Evolutionary conservation across 2,888 invertebrate species (phyloP), one percentile per base, ranked within the genome.

Genomic region (Dolichomitus sp.): DNA sequence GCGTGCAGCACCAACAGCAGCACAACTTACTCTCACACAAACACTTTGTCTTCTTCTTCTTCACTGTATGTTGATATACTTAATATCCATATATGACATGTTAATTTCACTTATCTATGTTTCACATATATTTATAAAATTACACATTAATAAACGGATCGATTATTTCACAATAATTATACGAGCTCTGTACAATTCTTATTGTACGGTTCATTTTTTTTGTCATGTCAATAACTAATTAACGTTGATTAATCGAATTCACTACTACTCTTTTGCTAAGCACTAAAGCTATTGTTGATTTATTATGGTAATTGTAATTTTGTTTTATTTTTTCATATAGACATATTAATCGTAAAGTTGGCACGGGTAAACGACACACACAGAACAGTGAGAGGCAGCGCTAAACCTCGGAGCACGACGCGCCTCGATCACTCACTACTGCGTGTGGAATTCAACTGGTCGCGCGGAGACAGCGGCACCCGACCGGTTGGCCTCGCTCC

Each of bases 401-500:
- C 40, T 66, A 66, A 70, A 75, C 66, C 68, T 57, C 85, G 78
- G 77, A 74, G 74, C 81, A 68, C 80, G 69, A 84, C 69, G 77
- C 81, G 72, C 82, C 82, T 86, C 90, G 86, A 87, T 87, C 90
- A 82, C 85, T 88, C 83, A 54, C 83, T 69, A 72, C 89, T 89
- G 87, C 90, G 90, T 89, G 87, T 88, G 89, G 88, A 90, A 90
- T 89, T 88, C 87, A 89, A 92, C 92, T 92, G 90, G 87, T 90
- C 85, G 86, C 89, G 89, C 88, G 87, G 88, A 86, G 88, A 87
- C 83, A 80, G 85, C 85, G 86, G 86, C 88, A 75, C 80, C 87
- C 89, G 91, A 92, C 92, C 91, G 91, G 92, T 92, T 92, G 91
- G 92, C 92, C 92, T 92, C 91, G 92, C 90, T 88, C 85, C 77